Conservation (phyloP, 2,113 vertebrate species). For the Sturnira hondurensis region DNA sequence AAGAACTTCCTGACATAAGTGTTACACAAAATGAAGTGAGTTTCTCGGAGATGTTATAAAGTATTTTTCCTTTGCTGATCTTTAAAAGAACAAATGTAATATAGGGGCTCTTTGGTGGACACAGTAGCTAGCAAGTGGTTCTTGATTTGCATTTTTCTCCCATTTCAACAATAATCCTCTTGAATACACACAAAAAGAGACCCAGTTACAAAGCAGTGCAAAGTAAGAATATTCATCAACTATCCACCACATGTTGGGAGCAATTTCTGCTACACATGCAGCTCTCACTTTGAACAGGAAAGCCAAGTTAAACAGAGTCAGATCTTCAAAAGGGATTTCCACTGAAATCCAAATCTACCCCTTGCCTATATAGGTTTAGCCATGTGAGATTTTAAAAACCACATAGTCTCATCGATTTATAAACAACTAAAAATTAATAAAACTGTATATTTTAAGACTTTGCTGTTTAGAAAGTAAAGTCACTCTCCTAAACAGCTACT, state of each 20-base stretch:
- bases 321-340: neutral
- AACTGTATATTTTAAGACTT: neutral
- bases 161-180: neutral
- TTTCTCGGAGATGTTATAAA: neutral
- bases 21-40: neutral
- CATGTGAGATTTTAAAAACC: neutral
- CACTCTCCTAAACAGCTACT: neutral
- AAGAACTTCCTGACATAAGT: neutral
- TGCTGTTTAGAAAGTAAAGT: neutral
- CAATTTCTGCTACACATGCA: neutral
- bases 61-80: neutral
- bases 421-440: conserved; percentile 27
- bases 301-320: neutral
- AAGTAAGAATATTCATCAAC: neutral
- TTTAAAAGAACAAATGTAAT: neutral
- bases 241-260: neutral
- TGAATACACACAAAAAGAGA: neutral
- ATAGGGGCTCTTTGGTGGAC: neutral
- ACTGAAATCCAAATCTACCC: neutral
- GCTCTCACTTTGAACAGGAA: neutral
- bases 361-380: neutral
- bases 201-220: neutral
- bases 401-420: neutral
- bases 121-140: neutral
- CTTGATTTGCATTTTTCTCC: neutral